Conservation (phyloP, 2,113 vertebrate genomes). For the Panurus biarmicus region DNA sequence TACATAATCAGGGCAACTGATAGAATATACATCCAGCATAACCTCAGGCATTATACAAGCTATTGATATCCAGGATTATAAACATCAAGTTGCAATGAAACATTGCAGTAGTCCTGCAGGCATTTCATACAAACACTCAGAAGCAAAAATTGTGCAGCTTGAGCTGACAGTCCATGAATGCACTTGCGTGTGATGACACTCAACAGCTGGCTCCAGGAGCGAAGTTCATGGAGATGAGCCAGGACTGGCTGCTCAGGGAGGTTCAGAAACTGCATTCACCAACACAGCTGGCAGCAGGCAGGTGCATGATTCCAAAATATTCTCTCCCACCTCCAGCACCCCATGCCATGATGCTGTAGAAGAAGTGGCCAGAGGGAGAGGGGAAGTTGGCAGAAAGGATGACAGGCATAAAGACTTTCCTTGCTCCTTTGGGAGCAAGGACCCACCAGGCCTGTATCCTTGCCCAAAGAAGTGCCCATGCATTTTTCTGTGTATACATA, state of each 20-base stretch:
- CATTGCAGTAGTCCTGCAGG: not conserved
- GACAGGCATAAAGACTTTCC: not conserved
- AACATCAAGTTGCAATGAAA: not conserved
- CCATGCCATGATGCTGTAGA: not conserved
- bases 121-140: not conserved
- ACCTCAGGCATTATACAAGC: not conserved
- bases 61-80: not conserved
- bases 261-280: fast-evolving
- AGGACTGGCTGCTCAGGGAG: not conserved
- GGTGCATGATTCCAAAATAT: not conserved
- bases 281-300: not conserved
- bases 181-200: not conserved
- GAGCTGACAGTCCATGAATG: not conserved
- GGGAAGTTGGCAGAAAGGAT: not conserved
- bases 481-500: not conserved
- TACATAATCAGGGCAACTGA: not conserved
- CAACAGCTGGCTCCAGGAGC: not conserved
- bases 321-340: not conserved
- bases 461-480: not conserved
- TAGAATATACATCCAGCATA: not conserved
- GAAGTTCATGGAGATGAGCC: not conserved
- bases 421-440: not conserved
- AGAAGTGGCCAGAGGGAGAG: not conserved
- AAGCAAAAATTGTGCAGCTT: not conserved
- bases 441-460: not conserved